Evolutionary conservation across 2,113 vertebrate genomes (phyloP), one percentile per base, ranked within the genome.

Genomic region (Brachirus orientalis): DNA sequence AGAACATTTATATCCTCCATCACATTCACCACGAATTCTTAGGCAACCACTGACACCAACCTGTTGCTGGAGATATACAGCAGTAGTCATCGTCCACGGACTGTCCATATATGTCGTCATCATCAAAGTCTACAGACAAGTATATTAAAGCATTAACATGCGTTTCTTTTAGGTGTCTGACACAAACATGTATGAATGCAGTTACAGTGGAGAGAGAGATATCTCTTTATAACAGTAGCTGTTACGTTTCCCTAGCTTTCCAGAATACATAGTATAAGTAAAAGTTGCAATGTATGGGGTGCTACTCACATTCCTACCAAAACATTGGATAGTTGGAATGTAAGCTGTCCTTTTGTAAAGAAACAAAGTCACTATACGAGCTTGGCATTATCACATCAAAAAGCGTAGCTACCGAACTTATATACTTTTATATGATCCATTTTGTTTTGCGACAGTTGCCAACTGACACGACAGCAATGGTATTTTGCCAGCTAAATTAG

Each of bases 21-120:
- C 12, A 13, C 8, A 10, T 28, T 28, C 20, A 40, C 3, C 33
- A 35, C 41, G 14, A 28, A 35, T n/a, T 8, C 33, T 36, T 10
- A 40, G 3, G 2, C 3, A 47, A 2, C 48, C 4, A 53, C 4
- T 35, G 14, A 69, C 81, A 94, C 93, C 78, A 86, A 99, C 98
- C 98, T 94, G 98, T 99, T 86, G 97, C 97, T 77, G 98, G 98
- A 35, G 98, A 99, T 91, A 99, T 98, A 82, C 98, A 97, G 78
- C 96, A 96, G 84, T 95, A 98, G 84, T 98, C 97, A 90, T 99
- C 98, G 45, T 99, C 98, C 63, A 98, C 96, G 44, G 98, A 99
- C 1, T 99, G 97, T 54, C 98, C 96, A 80, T 97, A 99, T 45
- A 99, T 41, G 86, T 99, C 98, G 89, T 98, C 97, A 72, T 99